Evolutionary conservation across 2,113 vertebrate species (phyloP).

Genomic region (Apus apus): DNA sequence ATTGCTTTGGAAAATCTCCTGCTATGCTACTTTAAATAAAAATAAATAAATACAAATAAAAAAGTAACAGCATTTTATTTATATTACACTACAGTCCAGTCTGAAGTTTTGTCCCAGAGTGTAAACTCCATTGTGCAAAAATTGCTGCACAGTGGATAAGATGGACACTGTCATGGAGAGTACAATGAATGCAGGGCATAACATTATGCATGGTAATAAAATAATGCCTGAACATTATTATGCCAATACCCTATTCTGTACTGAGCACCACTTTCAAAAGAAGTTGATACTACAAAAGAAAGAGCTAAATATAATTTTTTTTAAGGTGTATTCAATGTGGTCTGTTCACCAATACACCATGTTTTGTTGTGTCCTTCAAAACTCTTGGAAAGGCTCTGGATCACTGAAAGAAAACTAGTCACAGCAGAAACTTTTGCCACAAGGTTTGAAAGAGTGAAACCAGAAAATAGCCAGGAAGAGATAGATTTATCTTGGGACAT

Average conservation of each 20-base stretch:
- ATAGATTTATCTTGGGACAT: background rate
- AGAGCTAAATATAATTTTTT: background rate
- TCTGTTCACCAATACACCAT: background rate
- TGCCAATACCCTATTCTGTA: background rate
- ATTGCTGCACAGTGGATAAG: background rate
- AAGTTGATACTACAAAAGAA: background rate
- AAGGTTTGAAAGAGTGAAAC: background rate
- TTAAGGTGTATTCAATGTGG: background rate
- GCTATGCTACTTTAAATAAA: background rate
- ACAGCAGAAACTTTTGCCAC: background rate
- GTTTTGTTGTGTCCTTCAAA: background rate
- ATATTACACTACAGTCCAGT: background rate
- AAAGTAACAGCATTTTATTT: background rate
- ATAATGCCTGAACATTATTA: background rate
- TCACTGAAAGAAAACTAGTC: background rate
- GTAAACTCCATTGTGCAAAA: background rate
- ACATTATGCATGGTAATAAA: background rate
- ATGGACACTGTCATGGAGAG: background rate
- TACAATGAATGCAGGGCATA: background rate
- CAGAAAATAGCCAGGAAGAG: background rate
- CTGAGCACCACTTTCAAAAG: background rate
- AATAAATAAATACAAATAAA: no score
- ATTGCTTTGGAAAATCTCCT: background rate
- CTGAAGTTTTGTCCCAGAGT: background rate
- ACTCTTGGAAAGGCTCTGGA: background rate